Evolutionary conservation across 23 tunicate genomes (phyloP), one percentile per base, ranked within the genome.

Genomic region (Trididemnum clinides): DNA sequence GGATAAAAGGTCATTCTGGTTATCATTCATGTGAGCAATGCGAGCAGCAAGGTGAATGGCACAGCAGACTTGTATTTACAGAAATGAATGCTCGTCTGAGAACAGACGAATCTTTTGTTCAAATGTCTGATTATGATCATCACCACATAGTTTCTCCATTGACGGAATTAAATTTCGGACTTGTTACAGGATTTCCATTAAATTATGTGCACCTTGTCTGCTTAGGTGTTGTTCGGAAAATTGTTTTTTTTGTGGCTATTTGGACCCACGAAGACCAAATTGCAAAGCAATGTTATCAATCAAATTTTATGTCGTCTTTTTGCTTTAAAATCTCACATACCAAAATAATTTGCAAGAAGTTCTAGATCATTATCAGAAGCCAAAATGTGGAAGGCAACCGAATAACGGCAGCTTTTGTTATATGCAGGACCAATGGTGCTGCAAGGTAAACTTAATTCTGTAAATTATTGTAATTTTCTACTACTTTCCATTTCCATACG

Each of bases 131-230:
- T 77, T 29, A 50, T 30, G 84, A 78, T 33, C 90, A 86, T 44
- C 90, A 86, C 28, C 64, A 77, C 1, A 33, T 1, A 29, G 21
- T 27, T 0, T 86, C 84, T 0, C 84, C 84, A 19, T 78, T 86
- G 31, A 50, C 72, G 25, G 66, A 64, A 19, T 62, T 86, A 39
- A 58, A 58, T 15, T 79, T 86, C 18, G 84, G 80, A 54, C 62
- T 86, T 64, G 70, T 86, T 44, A 37, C 33, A 1, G 64, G 58
- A 36, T 86, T 77, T 44, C 78, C 78, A 0, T 33, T 86, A 31
- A 66, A 78, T 78, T 78, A 78, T 32, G 78, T 86, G 90, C 90
- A 86, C 34, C 90, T 76, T 29, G 84, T 86, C 19, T 86, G 90
- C 38, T 44, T 86, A 1, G 90, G 84, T 38, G 84, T 77, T 1